Evolutionary conservation across 1,140 invertebrate genomes (phyloP).

Genomic region (Cydia splendana): DNA sequence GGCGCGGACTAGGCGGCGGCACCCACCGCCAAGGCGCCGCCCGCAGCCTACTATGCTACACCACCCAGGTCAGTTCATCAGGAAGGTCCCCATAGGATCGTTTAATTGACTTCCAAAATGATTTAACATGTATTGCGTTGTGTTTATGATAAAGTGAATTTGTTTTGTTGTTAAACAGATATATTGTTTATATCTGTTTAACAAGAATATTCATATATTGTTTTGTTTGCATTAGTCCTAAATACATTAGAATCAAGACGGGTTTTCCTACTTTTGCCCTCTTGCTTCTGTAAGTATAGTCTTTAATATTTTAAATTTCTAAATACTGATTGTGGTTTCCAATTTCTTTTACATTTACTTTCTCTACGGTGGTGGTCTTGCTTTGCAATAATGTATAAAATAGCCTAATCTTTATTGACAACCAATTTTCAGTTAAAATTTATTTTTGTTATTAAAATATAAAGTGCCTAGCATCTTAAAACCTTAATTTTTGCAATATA

Average conservation of each 20-base stretch:
- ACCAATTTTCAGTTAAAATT: no score
- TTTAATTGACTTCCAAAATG: neutral
- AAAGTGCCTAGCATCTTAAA: no score
- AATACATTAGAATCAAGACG: no score
- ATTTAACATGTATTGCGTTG: neutral
- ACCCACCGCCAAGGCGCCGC: conserved; percentile 66
- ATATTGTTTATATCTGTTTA: no score
- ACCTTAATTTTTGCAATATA: no score
- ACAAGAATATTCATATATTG: no score
- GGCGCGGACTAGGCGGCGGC: conserved; percentile 59
- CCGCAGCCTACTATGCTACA: conserved; percentile 61
- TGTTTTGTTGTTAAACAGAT: no score
- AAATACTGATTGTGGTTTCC: neutral
- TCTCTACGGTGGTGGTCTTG: neutral
- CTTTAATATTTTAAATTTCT: neutral
- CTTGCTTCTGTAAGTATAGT: no score
- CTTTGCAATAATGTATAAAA: neutral
- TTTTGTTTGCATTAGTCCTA: no score
- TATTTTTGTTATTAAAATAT: no score
- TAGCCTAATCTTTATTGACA: neutral
- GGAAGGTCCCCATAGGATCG: neutral
- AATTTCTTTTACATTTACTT: neutral
- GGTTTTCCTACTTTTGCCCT: no score
- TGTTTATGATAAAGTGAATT: no score
- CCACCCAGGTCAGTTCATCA: conserved; percentile 59